Evolutionary conservation across 2,888 invertebrate genomes (phyloP).

Genomic region (Leptopilina myrica): DNA sequence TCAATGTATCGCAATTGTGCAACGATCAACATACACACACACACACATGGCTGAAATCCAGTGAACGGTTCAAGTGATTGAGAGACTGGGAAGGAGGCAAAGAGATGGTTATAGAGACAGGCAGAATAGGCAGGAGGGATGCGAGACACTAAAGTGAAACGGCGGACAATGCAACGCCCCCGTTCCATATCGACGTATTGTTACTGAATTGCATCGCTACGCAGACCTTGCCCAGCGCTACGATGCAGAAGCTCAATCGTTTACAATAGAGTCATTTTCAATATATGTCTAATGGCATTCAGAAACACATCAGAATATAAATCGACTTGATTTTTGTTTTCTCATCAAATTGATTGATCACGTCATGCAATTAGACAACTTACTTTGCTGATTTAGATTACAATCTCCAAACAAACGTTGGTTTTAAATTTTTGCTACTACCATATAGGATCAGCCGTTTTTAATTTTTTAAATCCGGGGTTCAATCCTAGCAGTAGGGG

Average conservation of each 20-base stretch:
- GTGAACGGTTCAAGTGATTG: conserved; percentile 38
- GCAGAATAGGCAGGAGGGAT: conserved; percentile 37
- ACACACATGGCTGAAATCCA: not conserved
- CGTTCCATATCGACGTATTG: conserved; percentile 50
- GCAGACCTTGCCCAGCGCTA: conserved; percentile 1
- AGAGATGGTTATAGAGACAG: conserved; percentile 34
- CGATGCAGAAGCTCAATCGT: conserved; percentile 14
- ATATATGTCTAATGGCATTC: not conserved
- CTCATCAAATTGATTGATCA: too few relatives aligned
- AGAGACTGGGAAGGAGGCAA: conserved; percentile 37
- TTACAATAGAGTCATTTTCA: conserved; percentile 15
- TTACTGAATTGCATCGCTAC: conserved; percentile 45
- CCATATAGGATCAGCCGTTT: too few relatives aligned
- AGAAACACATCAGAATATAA: conserved; percentile 1
- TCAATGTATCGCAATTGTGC: not conserved
- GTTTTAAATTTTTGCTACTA: too few relatives aligned
- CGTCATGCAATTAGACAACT: too few relatives aligned
- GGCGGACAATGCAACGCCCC: conserved; percentile 41
- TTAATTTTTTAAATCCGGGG: too few relatives aligned
- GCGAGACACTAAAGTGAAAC: conserved; percentile 43
- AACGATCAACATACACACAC: not conserved
- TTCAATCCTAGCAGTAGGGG: too few relatives aligned
- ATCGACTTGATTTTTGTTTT: not conserved
- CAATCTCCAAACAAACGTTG: too few relatives aligned
- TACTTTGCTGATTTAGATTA: too few relatives aligned